Evolutionary conservation across 2,888 invertebrate genomes (phyloP).

Genomic region (Anoncus sp.): DNA sequence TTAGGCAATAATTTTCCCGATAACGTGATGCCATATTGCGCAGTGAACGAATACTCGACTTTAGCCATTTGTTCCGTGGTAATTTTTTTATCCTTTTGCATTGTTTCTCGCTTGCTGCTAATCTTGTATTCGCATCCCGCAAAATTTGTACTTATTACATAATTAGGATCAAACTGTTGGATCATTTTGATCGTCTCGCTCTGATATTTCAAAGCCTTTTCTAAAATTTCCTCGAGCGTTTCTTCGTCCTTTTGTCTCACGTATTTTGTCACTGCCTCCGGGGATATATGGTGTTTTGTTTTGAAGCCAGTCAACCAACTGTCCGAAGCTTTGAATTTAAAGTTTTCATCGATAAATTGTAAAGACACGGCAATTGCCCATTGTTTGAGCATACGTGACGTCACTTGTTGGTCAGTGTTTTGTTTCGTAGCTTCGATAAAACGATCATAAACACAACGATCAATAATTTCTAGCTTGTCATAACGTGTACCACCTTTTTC

Average conservation of each 20-base stretch:
- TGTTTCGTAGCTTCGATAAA: slow-evolving; percentile 39
- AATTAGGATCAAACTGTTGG: neutral
- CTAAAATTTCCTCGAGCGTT: neutral
- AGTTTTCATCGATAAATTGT: neutral
- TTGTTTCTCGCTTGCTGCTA: too few species aligned
- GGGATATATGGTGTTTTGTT: neutral
- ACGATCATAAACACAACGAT: slow-evolving; percentile 40
- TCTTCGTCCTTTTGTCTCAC: neutral
- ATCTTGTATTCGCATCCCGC: too few species aligned
- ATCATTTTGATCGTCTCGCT: neutral
- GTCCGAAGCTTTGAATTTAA: slow-evolving; percentile 2
- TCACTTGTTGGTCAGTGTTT: slow-evolving; percentile 50
- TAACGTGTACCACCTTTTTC: slow-evolving; percentile 38
- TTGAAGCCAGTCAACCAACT: neutral
- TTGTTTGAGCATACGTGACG: slow-evolving; percentile 52
- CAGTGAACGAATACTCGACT: too few species aligned
- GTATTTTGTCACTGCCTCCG: neutral
- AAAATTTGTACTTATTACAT: neutral
- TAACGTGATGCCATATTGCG: too few species aligned
- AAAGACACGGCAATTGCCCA: slow-evolving; percentile 50
- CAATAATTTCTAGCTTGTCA: slow-evolving; percentile 40
- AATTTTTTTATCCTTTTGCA: too few species aligned
- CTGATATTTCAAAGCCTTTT: neutral
- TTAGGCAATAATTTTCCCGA: too few species aligned
- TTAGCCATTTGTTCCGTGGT: too few species aligned